These are phyloP conservation scores for Melanotaenia boesemani DNA, from an alignment of 2,797 vertebrate species.

Conservation along the genomic window DNA sequence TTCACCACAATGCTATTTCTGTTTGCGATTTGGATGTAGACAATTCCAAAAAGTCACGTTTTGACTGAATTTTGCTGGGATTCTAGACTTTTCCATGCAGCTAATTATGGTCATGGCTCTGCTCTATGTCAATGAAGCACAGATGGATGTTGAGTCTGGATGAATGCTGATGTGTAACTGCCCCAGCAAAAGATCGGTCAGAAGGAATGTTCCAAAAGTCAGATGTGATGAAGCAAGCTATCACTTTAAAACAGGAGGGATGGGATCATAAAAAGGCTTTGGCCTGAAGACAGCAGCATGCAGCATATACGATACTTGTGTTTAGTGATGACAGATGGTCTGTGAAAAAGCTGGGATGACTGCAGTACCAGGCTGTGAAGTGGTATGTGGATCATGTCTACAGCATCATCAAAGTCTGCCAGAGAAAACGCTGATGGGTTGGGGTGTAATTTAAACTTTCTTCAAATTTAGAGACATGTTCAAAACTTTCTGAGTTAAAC, in stretches of 20 bases:
- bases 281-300: constrained; percentile 51
- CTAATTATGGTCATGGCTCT: constrained; percentile 70
- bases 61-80: constrained; percentile 43
- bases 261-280: constrained; percentile 60
- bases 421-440: constrained; percentile 12
- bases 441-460: neutral
- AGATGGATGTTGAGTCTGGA: constrained; percentile 68
- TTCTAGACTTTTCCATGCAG: constrained; percentile 55
- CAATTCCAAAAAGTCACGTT: constrained; percentile 63
- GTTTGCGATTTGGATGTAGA: constrained; percentile 55
- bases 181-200: constrained; percentile 35
- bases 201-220: constrained; percentile 39
- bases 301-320: constrained; percentile 41
- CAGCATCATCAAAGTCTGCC: constrained; percentile 18
- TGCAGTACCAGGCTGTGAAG: constrained; percentile 65
- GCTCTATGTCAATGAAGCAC: constrained; percentile 65
- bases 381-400: constrained; percentile 34
- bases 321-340: constrained; percentile 73
- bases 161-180: constrained; percentile 43
- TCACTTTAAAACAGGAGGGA: constrained; percentile 59
- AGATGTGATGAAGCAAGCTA: constrained; percentile 43
- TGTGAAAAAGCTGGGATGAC: constrained; percentile 58
- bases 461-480: constrained; percentile 5
- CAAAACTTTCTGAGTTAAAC: neutral
- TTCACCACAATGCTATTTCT: constrained; percentile 67